Base-by-base conservation (phyloP, 2,888 invertebrate species). In the Gnatocerus cornutus region DNA sequence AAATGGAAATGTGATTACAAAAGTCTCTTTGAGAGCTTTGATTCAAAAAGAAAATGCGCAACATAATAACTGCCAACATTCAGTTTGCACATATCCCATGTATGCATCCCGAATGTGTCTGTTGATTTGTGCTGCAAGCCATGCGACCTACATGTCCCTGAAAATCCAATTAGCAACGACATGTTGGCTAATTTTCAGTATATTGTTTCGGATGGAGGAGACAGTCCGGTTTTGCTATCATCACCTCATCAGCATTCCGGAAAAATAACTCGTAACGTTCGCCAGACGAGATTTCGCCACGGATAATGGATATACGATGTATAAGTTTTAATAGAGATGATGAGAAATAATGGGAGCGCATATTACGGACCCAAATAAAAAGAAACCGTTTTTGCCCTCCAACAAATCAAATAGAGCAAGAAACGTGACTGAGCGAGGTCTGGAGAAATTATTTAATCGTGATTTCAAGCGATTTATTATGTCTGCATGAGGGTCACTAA, bases 321-420 rank as follows among this genome's bases (percentile, higher is more conserved):
- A n/a, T 12, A 43, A 43, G 10, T 13, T 43, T 43, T 43, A 43
- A 43, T 43, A 43, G 10, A 43, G 1, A 7, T 43, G 43, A 43
- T 12, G 43, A 43, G 43, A 43, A 43, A 43, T 43, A 43, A 43
- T 43, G 43, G 43, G 21, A 4, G n/a, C 12, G 7, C 43, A 43
- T 43, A 43, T 10, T 43, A 13, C 12, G 4, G 12, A 3, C 10
- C 10, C 14, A 14, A 7, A 43, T 10, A 43, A 43, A 43, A 43
- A 6, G 12, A 43, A 43, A 43, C 3, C 14, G 10, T 43, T 43
- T 43, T 43, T 12, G 43, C 7, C 13, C 12, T 14, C 7, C 14
- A 8, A 43, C 10, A 43, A 43, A 43, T 43, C 5, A 41, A 41
- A 41, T 7, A 4, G 12, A 41, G n/a, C 6, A 12, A 2, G n/a